These are phyloP conservation scores for Dendroctonus valens DNA, from an alignment of 1,140 invertebrate genomes.

Conservation along the genomic window DNA sequence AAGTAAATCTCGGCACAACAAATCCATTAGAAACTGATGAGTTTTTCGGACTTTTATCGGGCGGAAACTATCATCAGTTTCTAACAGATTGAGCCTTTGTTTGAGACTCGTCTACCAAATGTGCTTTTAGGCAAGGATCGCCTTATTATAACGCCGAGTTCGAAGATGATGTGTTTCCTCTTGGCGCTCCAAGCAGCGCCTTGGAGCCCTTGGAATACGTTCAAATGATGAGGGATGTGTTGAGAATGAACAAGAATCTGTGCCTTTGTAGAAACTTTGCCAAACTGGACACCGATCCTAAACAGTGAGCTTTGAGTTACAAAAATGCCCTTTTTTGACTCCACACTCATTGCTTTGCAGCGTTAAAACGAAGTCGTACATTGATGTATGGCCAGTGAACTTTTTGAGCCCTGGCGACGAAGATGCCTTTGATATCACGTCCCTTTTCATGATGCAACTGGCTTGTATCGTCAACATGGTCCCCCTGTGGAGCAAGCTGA, in stretches of 20 bases:
- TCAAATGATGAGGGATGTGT: conserved; percentile 79
- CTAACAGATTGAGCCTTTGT: too few species aligned
- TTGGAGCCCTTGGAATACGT: conserved; percentile 75
- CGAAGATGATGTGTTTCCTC: conserved; percentile 50
- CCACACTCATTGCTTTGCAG: conserved; percentile 38
- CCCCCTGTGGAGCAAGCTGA: conserved; percentile 76
- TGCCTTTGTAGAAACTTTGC: conserved; percentile 92
- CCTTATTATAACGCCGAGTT: conserved; percentile 50
- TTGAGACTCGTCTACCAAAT: too few species aligned
- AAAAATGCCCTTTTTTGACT: neutral
- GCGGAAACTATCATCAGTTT: too few species aligned
- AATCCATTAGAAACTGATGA: neutral
- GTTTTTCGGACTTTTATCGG: neutral
- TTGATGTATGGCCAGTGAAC: conserved; percentile 97
- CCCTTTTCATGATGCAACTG: conserved; percentile 93
- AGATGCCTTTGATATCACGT: conserved; percentile 80
- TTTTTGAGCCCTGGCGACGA: conserved; percentile 74
- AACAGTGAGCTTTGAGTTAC: conserved; percentile 55
- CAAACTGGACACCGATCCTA: conserved; percentile 72
- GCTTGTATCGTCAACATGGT: conserved; percentile 97
- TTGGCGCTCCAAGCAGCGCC: conserved; percentile 44
- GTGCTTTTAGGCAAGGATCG: conserved; percentile 47
- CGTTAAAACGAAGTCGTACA: conserved; percentile 68
- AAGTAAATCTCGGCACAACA: conserved; percentile 44
- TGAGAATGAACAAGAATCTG: conserved; percentile 93